Conservation (phyloP, 2,797 vertebrate species). For the Hypotaenidia philippensis region DNA sequence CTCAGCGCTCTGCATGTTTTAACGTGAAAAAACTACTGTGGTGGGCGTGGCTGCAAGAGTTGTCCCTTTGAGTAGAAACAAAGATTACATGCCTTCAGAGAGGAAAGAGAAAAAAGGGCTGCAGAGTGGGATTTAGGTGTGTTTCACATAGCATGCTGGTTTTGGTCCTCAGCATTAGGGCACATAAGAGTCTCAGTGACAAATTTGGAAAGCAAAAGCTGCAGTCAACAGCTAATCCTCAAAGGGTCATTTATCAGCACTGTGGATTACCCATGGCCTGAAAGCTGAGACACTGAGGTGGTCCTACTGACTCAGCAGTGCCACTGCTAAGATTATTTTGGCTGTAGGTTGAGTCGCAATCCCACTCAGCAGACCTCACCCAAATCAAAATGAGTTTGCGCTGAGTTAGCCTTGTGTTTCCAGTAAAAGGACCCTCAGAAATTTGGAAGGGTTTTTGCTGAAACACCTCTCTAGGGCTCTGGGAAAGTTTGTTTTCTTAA, state of each 20-base stretch:
- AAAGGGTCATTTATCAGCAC: background rate
- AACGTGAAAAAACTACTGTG: background rate
- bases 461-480: background rate
- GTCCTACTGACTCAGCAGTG: background rate
- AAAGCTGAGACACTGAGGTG: background rate
- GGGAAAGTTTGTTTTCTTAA: background rate
- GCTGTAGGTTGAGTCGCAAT: background rate
- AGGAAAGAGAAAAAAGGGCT: background rate
- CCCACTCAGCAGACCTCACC: background rate
- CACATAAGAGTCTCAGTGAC: background rate
- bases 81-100: background rate
- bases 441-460: background rate
- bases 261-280: background rate
- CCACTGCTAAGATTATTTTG: background rate
- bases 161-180: background rate
- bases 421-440: background rate
- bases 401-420: background rate
- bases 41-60: fast-evolving
- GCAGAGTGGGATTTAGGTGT: background rate
- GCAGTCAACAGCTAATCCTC: background rate
- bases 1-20: background rate
- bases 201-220: background rate
- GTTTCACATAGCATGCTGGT: background rate
- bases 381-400: background rate
- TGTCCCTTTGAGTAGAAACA: background rate